Evolutionary conservation across 2,888 invertebrate species (phyloP).

Genomic region (Phortica okadai): DNA sequence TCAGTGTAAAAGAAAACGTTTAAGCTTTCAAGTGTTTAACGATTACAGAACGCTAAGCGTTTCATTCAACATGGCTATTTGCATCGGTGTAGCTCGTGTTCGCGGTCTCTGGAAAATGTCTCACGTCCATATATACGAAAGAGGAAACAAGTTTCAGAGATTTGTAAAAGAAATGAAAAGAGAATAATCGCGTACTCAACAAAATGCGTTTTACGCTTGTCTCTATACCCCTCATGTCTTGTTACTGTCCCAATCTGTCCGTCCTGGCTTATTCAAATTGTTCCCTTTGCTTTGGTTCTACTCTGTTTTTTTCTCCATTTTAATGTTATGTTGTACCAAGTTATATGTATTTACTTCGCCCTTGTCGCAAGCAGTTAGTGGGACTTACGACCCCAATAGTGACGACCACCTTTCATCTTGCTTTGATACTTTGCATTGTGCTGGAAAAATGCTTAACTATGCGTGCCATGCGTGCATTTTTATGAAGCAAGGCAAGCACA

Average conservation of each 20-base stretch:
- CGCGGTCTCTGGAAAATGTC: no score
- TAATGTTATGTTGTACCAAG: background rate
- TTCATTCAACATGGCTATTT: no score
- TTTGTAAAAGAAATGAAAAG: no score
- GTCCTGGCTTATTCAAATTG: background rate
- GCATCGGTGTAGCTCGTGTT: no score
- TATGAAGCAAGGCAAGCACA: background rate
- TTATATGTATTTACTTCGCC: background rate
- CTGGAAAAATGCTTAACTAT: conserved; percentile 16
- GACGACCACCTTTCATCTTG: background rate
- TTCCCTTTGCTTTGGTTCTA: background rate
- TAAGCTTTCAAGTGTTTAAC: no score
- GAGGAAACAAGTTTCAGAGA: no score
- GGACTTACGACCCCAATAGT: background rate
- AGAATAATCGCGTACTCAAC: no score
- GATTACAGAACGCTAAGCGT: no score
- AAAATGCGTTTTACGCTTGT: no score
- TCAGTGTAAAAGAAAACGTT: no score
- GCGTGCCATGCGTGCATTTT: conserved; percentile 10
- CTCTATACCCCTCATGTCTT: no score
- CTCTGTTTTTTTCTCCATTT: background rate
- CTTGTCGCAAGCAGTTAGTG: background rate
- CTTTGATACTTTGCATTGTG: background rate
- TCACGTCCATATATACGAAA: no score
- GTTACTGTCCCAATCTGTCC: background rate